Base-by-base conservation (phyloP, 2,113 vertebrate genomes). In the Paramisgurnus dabryanus region DNA sequence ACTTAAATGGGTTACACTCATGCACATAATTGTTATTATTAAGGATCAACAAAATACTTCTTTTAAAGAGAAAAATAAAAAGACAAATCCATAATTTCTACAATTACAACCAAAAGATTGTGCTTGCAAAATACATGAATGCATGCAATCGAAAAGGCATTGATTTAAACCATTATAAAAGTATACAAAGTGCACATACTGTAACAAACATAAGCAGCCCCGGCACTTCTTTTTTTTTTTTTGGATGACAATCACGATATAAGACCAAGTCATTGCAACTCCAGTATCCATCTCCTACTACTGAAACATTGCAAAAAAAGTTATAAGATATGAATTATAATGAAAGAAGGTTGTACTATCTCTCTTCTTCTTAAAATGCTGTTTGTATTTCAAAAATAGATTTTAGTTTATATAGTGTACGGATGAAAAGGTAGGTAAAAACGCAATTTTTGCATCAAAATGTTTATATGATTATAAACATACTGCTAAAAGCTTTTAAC, bases 31-130 rank as follows among this genome's bases (percentile, higher is more conserved):
- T 74, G 73, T 71, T 22, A 22, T 12, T 45, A 15, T 47, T 47
- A 12, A 60, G 15, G 27, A 47, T 11, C 11, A 79, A 58, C 17
- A 58, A 58, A 13, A 45, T 39, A 70, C 9, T 43, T 49, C 12
- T 50, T 50, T 9, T 15, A 71, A 4, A 78, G 80, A n/a, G 39
- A 67, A 22, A 64, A 15, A 77, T 8, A 43, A 57, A 18, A 9
- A 49, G 41, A 64, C 41, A 81, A 5, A 53, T 57, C 10, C 27
- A 53, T 55, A 47, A 67, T 15, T 39, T 61, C 60, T 72, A 9
- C 71, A 85, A 69, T 84, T 80, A 78, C 64, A 77, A 75, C 81
- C 27, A 76, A 82, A 27, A 81, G 84, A 87, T 86, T 87, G 82
- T 88, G 84, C 84, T 86, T 79, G 78, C 84, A 81, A 85, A 58